Evolutionary conservation across 2,888 invertebrate species (phyloP), one percentile per base, ranked within the genome.

Genomic region (Stenodera caucasica): DNA sequence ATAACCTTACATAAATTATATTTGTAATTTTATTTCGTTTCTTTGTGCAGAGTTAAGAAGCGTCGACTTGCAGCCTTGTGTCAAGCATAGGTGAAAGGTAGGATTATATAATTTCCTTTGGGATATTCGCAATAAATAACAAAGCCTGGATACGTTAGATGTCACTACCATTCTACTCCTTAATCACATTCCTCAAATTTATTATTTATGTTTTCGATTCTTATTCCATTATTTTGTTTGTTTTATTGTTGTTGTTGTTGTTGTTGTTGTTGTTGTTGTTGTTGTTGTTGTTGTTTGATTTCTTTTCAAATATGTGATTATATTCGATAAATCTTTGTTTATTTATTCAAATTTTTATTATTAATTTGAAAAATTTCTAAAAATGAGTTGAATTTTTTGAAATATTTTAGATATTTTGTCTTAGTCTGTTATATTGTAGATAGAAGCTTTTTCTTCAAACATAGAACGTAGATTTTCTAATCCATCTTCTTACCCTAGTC

Each of bases 61-160:
- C 57, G 60, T 59, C 60, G 63, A 63, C 60, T 60, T 53, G 21
- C 33, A 40, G 49, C 30, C 18, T 49, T 33, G 53, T 63, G 63
- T 63, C 64, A 64, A 61, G 57, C 64, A 64, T 64, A 64, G 61
- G 61, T 64, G 60, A 64, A 61, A 64, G 58, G 71, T 72, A 70
- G 75, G 77, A 77, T 78, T 78, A 78, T 75, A 77, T 80, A 80
- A 80, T 80, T 80, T 80, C 80, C 80, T 79, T 66, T 72, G 80
- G 80, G 79, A 80, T 67, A 67, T 63, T 66, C 62, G 62, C 68
- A 66, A 62, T 61, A 68, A 72, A 68, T 65, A 72, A 70, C 67
- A 67, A 70, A 68, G 64, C 67, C 67, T 59, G 67, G 67, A 66
- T 70, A 65, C 67, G 65, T 63, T 71, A 72, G 72, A 72, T 75